phyloP scores from a whole-genome alignment of 2,113 vertebrate genomes.

The Podocnemis expansa region DNA sequence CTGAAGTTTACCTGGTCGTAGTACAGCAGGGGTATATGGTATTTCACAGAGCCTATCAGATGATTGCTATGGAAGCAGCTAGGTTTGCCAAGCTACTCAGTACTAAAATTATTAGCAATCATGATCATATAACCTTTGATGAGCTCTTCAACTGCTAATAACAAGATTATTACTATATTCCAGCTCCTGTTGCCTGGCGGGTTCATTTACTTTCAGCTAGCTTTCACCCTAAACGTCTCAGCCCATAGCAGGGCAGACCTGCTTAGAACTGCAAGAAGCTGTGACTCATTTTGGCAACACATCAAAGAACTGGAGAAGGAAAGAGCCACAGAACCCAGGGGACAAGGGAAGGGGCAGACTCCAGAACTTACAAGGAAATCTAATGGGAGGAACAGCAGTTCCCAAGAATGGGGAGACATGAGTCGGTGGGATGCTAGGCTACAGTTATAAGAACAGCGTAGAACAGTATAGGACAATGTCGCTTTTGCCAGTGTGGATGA shows the following conservation, averaged over 20 bases:
- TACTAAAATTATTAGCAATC: background rate
- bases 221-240: background rate
- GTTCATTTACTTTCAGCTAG: background rate
- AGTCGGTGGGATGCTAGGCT: background rate
- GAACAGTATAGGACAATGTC: fast-evolving
- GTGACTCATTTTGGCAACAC: too few species aligned
- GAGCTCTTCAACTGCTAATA: background rate
- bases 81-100: background rate
- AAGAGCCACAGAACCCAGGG: background rate
- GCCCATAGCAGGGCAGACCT: background rate
- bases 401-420: fast-evolving
- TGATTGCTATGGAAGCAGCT: background rate
- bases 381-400: background rate
- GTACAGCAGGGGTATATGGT: background rate
- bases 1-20: background rate
- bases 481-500: background rate
- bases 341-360: background rate
- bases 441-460: background rate
- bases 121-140: background rate
- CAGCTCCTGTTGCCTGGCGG: background rate
- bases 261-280: background rate
- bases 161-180: background rate
- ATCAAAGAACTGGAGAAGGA: too few species aligned
- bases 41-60: background rate
- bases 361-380: background rate